These are phyloP conservation scores for Eospalax fontanierii DNA, from an alignment of 2,797 vertebrate species.

Conservation along the genomic window DNA sequence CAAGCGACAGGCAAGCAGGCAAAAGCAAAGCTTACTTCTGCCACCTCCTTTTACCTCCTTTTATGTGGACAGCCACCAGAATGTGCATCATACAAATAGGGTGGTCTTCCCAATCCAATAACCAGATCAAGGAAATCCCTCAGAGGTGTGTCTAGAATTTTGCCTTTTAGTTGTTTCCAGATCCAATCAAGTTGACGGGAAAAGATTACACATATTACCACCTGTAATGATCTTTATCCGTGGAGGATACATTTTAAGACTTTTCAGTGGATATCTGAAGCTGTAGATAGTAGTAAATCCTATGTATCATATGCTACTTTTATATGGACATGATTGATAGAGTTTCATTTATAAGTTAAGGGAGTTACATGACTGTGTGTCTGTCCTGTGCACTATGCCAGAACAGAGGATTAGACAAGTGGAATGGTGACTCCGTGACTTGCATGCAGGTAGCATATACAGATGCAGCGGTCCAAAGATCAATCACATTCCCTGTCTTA, in stretches of 20 bases:
- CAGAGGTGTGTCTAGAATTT: not conserved
- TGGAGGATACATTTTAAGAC: not conserved
- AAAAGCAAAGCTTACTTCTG: not conserved
- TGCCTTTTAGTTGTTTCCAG: not conserved
- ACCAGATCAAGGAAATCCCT: not conserved
- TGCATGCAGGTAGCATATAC: not conserved
- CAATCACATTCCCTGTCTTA: no score
- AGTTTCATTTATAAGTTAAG: not conserved
- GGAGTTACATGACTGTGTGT: not conserved
- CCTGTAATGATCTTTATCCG: not conserved
- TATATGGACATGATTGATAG: not conserved
- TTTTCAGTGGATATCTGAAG: not conserved
- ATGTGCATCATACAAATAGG: not conserved
- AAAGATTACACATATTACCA: not conserved
- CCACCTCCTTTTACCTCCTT: not conserved
- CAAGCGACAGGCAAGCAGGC: no score
- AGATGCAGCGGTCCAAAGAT: not conserved
- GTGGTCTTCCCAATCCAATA: not conserved
- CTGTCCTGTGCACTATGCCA: not conserved
- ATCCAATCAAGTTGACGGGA: not conserved
- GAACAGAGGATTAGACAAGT: not conserved
- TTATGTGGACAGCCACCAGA: not conserved
- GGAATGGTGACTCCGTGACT: not conserved
- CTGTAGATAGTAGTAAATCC: not conserved
- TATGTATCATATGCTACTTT: not conserved